Percentiles rank a stretch among this genome's conserved stretches.
These are phyloP conservation scores for Drosophila sp. DNA, from an alignment of 1,140 invertebrate species.

Conservation along the genomic window DNA sequence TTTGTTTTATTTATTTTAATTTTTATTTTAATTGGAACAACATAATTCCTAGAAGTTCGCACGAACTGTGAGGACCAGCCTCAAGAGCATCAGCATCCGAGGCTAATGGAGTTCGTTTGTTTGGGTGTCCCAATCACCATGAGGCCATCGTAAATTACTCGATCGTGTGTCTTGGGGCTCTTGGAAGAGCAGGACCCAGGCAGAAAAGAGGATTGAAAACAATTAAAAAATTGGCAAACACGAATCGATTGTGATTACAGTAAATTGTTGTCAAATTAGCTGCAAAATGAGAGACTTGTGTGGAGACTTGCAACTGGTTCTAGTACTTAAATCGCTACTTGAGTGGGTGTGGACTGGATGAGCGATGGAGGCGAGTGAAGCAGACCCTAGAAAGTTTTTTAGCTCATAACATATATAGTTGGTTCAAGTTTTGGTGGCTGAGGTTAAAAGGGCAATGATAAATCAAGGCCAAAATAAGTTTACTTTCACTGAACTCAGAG, in stretches of 20 bases:
- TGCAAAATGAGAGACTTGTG: conserved; percentile 65
- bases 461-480: neutral
- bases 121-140: conserved; percentile 74
- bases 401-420: neutral
- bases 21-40: conserved; percentile 83
- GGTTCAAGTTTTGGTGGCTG: neutral
- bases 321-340: neutral
- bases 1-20: conserved; percentile 66
- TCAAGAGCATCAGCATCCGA: neutral
- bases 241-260: conserved; percentile 82
- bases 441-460: neutral
- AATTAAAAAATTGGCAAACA: conserved; percentile 83
- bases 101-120: conserved; percentile 78
- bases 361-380: conserved; percentile 10
- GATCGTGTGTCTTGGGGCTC: conserved; percentile 68
- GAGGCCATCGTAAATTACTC: conserved; percentile 81
- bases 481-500: neutral
- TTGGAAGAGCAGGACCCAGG: conserved; percentile 24
- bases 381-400: neutral
- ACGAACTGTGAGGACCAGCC: conserved; percentile 59
- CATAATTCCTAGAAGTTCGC: conserved; percentile 82
- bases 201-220: conserved; percentile 79
- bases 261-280: conserved; percentile 83
- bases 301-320: conserved; percentile 21
- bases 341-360: conserved; percentile 26